Evolutionary conservation across 2,113 vertebrate species (phyloP).

Genomic region (Laticauda colubrina): DNA sequence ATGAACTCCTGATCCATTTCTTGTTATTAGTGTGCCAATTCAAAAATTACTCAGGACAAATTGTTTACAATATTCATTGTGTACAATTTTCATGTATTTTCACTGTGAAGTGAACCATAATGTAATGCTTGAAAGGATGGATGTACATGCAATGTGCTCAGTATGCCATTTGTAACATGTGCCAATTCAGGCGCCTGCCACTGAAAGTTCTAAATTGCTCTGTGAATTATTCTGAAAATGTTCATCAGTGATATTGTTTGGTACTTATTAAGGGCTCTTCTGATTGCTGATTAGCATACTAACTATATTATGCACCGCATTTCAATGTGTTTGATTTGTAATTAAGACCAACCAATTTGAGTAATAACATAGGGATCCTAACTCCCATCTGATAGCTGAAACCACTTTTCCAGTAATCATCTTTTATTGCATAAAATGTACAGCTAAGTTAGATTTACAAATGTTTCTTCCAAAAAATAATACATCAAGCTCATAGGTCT

Average conservation of each 20-base stretch:
- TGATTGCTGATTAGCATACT: constrained; percentile 13
- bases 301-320: background rate
- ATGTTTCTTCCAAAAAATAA: background rate
- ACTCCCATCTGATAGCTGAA: background rate
- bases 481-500: background rate
- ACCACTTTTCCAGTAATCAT: background rate
- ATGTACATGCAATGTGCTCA: background rate
- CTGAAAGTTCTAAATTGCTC: constrained; percentile 1
- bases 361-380: background rate
- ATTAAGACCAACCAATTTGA: background rate
- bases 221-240: constrained; percentile 3
- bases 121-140: background rate
- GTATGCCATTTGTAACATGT: background rate
- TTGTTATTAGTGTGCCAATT: background rate
- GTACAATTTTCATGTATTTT: background rate
- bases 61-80: background rate
- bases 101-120: background rate
- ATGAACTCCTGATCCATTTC: background rate
- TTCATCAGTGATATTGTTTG: constrained; percentile 7
- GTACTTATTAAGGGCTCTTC: background rate
- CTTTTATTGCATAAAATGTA: background rate
- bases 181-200: background rate
- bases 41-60: background rate
- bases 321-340: background rate
- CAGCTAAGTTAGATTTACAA: background rate